Evolutionary conservation across 2,797 vertebrate genomes (phyloP).

Genomic region (Eulemur albifrons): DNA sequence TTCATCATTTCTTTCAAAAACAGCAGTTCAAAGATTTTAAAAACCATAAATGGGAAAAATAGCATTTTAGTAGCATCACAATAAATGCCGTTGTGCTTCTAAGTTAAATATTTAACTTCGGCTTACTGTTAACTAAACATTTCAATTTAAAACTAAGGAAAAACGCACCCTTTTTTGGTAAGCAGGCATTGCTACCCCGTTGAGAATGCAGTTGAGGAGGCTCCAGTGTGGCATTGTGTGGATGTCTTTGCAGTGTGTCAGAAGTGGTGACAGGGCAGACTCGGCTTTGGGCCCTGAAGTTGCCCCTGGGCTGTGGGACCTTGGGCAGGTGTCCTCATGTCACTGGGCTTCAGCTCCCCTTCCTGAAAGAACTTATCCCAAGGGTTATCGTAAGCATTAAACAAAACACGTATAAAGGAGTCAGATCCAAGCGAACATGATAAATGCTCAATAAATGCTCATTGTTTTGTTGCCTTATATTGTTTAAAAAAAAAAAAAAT

Average conservation of each 20-base stretch:
- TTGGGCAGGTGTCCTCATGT: too few species aligned
- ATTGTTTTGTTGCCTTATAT: neutral
- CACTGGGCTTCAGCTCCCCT: neutral
- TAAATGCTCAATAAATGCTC: neutral
- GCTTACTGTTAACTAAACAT: neutral
- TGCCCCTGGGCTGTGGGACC: neutral
- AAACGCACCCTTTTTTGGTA: too few species aligned
- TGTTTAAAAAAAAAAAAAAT: neutral
- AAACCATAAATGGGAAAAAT: neutral
- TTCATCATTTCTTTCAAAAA: neutral
- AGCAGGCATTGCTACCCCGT: neutral
- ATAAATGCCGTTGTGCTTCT: neutral
- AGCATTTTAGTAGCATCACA: neutral
- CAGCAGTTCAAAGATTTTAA: neutral
- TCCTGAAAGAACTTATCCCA: neutral
- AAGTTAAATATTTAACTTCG: neutral
- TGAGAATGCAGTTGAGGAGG: neutral
- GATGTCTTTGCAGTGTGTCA: fast-evolving
- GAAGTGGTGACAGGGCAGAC: neutral
- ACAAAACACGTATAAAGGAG: neutral
- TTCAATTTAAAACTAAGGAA: neutral
- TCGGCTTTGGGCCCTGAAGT: neutral
- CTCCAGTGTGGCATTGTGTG: fast-evolving
- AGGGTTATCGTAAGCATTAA: too few species aligned
- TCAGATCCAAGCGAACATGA: fast-evolving